Conservation (phyloP, 2,888 invertebrate species). For the Callinectes sapidus region DNA sequence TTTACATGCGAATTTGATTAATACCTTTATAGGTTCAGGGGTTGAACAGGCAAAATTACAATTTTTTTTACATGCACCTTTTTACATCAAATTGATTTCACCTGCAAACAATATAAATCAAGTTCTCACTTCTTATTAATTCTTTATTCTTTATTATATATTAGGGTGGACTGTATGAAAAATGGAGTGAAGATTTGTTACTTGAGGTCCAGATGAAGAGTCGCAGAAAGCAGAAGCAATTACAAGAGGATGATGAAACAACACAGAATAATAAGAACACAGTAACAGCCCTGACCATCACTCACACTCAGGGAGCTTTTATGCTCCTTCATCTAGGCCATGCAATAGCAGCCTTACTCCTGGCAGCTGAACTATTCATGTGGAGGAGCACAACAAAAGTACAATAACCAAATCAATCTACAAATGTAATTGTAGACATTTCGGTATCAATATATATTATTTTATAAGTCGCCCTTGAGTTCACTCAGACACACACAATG, state of each 20-base stretch:
- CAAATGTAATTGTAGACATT: no score
- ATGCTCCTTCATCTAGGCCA: neutral
- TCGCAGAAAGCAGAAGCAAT: slow-evolving; percentile 2
- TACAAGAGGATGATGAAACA: neutral
- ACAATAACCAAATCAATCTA: no score
- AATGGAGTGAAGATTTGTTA: slow-evolving; percentile 17
- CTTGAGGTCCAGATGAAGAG: slow-evolving; percentile 27
- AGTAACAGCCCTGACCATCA: slow-evolving; percentile 14
- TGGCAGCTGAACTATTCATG: neutral
- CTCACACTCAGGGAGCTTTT: slow-evolving; percentile 26
- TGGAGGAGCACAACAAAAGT: neutral
- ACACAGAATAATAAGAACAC: no score
- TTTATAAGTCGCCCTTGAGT: no score
- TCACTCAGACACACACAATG: no score
- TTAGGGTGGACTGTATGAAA: slow-evolving; percentile 27
- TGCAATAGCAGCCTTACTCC: neutral
- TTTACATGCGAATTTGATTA: no score
- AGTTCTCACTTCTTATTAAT: neutral
- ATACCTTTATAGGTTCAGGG: no score
- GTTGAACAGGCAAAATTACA: neutral
- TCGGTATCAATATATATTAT: no score
- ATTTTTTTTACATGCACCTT: neutral
- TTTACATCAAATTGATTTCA: no score
- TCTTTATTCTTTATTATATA: neutral
- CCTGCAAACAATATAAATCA: no score